Percentiles rank a stretch among this genome's conserved stretches.
Conservation (phyloP, 2,888 invertebrate genomes). For the Zygogramma bicolorata region DNA sequence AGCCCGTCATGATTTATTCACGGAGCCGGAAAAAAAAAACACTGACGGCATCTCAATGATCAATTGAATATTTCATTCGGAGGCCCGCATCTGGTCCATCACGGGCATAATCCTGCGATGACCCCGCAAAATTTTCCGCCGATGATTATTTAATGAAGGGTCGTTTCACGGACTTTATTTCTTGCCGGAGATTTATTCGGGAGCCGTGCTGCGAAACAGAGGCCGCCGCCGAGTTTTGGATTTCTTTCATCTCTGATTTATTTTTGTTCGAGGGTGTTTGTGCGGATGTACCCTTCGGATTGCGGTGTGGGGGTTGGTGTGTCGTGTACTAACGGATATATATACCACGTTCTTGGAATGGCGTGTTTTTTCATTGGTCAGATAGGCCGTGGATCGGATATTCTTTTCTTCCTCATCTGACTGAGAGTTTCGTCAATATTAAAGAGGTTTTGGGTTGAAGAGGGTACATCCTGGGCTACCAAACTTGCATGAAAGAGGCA, state of each 20-base stretch:
- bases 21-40: not conserved
- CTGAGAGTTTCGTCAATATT: no score
- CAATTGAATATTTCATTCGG: conserved; percentile 18
- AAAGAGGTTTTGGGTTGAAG: no score
- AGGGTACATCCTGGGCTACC: no score
- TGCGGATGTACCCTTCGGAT: not conserved
- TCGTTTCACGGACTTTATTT: conserved; percentile 14
- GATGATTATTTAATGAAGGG: conserved; percentile 23
- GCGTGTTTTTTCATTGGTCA: not conserved
- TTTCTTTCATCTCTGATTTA: not conserved
- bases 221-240: not conserved
- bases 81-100: conserved; percentile 13
- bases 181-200: conserved; percentile 16
- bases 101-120: conserved; percentile 15
- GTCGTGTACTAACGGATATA: not conserved
- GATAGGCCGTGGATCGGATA: not conserved
- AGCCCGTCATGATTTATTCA: not conserved
- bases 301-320: not conserved
- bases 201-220: not conserved
- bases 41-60: not conserved
- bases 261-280: not conserved
- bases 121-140: conserved; percentile 20
- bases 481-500: no score
- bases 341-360: not conserved
- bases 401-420: no score